Evolutionary conservation across 1,140 invertebrate species (phyloP).

Genomic region (Cherax destructor): DNA sequence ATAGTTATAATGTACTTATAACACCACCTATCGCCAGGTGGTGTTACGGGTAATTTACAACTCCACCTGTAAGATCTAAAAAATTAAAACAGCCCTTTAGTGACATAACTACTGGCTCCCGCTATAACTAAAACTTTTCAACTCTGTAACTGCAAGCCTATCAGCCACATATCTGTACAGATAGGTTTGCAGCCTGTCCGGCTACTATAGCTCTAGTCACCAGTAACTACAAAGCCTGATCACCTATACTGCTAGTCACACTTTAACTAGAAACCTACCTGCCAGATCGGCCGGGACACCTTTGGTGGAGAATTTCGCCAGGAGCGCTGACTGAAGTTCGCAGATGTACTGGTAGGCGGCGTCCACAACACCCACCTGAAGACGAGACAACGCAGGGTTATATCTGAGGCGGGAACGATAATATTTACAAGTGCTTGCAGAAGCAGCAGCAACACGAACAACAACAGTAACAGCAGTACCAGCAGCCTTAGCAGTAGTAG

Average conservation of each 20-base stretch:
- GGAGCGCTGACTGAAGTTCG: conserved; percentile 45
- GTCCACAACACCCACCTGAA: conserved; percentile 54
- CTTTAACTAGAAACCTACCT: not conserved
- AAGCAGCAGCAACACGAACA: too few species aligned
- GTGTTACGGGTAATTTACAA: too few species aligned
- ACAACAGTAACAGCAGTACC: too few species aligned
- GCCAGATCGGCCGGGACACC: conserved; percentile 49
- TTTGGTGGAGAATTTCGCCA: conserved; percentile 52
- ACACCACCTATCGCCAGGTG: too few species aligned
- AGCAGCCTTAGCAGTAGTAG: too few species aligned
- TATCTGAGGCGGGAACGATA: not conserved
- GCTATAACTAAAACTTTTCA: too few species aligned
- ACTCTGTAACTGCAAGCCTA: too few species aligned
- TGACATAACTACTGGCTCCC: too few species aligned
- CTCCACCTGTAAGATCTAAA: too few species aligned
- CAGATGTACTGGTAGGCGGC: conserved; percentile 61
- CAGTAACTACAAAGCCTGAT: not conserved
- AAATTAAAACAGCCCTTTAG: too few species aligned
- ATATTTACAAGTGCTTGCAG: too few species aligned
- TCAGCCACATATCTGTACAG: not conserved
- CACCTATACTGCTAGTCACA: not conserved
- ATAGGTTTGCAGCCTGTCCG: not conserved
- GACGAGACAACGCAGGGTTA: not conserved
- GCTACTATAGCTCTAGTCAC: not conserved
- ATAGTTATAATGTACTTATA: too few species aligned